These are phyloP conservation scores for Lagopus muta DNA, from an alignment of 2,113 vertebrate genomes.

Conservation along the genomic window DNA sequence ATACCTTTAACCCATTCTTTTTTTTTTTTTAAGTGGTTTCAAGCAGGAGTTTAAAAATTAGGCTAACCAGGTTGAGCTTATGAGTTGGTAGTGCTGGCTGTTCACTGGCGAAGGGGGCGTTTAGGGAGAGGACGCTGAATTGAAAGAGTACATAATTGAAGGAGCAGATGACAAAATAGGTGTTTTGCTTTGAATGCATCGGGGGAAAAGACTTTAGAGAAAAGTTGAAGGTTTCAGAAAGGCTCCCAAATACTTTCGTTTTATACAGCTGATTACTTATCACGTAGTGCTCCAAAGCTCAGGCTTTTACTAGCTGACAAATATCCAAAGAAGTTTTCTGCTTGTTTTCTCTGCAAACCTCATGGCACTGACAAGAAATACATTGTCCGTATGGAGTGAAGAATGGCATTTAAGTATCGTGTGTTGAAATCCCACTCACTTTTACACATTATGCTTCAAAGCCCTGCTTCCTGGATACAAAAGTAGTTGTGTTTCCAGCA, in stretches of 20 bases:
- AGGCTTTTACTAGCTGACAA: slow-evolving; percentile 30
- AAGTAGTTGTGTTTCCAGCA: slow-evolving; percentile 68
- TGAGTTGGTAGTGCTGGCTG: background rate
- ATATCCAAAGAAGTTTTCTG: background rate
- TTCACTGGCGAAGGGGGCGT: background rate
- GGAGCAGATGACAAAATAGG: background rate
- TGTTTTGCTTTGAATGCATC: background rate
- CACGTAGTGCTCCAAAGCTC: background rate
- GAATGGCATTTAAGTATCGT: slow-evolving; percentile 49
- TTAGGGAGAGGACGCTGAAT: background rate
- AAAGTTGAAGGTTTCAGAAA: background rate
- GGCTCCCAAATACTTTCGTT: background rate
- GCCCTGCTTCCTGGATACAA: slow-evolving; percentile 68
- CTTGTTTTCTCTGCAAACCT: slow-evolving; percentile 47
- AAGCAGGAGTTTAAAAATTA: background rate
- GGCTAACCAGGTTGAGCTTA: background rate
- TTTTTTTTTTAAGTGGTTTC: background rate
- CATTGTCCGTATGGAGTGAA: slow-evolving; percentile 48
- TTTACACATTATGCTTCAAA: slow-evolving; percentile 66
- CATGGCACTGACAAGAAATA: slow-evolving; percentile 56
- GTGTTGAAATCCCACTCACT: slow-evolving; percentile 68
- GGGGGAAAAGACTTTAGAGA: background rate
- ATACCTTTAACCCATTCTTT: background rate
- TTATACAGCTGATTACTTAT: slow-evolving; percentile 11
- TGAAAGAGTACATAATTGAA: background rate